These are phyloP conservation scores for Nicator chloris DNA, from an alignment of 2,113 vertebrate genomes.

Conservation along the genomic window DNA sequence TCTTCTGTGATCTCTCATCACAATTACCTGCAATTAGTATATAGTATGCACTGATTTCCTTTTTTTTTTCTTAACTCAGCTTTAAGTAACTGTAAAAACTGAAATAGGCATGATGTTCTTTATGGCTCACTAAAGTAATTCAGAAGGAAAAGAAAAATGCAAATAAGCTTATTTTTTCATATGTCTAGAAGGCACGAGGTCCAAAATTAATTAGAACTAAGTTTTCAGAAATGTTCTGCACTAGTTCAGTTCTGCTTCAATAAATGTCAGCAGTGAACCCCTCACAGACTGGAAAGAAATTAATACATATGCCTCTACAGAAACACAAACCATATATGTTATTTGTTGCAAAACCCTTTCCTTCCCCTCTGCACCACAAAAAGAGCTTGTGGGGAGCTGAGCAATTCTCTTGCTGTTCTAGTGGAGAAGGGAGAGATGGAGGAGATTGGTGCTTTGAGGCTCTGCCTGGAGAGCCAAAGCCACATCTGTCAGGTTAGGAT, in stretches of 20 bases:
- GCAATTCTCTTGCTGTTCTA: background rate
- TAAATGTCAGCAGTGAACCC: background rate
- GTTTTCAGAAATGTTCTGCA: background rate
- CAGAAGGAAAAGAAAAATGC: background rate
- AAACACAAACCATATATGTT: background rate
- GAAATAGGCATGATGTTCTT: background rate
- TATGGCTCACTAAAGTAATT: background rate
- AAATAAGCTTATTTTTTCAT: background rate
- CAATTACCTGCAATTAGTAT: slow-evolving; percentile 55
- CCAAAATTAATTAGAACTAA: background rate
- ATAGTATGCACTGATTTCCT: background rate
- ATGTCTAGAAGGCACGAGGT: background rate
- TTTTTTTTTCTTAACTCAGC: background rate
- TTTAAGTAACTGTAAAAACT: background rate
- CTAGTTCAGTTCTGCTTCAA: background rate
- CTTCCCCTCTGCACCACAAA: slow-evolving; percentile 14
- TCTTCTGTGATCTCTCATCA: slow-evolving; percentile 36
- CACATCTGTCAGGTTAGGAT: slow-evolving; percentile 39
- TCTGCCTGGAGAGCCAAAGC: slow-evolving; percentile 20
- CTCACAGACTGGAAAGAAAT: background rate
- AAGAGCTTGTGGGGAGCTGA: background rate
- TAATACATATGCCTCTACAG: background rate
- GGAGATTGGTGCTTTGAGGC: background rate
- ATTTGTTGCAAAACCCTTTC: slow-evolving; percentile 3
- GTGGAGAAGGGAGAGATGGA: background rate